These are phyloP conservation scores for Therioaphis trifolii DNA, from an alignment of 2,888 invertebrate species.

Conservation along the genomic window DNA sequence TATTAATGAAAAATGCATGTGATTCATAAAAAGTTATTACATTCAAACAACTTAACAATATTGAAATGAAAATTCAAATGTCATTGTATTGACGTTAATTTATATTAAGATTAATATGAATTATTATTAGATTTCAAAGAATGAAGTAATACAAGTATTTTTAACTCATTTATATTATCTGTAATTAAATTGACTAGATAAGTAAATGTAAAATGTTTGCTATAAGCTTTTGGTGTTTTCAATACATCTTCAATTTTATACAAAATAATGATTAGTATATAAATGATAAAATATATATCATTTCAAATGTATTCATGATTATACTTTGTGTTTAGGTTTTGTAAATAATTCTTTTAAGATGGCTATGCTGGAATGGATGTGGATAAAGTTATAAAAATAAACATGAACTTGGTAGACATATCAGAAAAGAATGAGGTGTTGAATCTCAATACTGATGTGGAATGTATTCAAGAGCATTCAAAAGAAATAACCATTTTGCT, in stretches of 20 bases:
- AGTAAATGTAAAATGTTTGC: not conserved
- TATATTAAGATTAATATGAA: too few species aligned
- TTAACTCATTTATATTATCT: too few species aligned
- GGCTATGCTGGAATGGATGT: conserved; percentile 70
- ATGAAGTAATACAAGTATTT: too few species aligned
- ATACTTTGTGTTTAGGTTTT: conserved; percentile 8
- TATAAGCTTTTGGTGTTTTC: not conserved
- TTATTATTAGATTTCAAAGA: too few species aligned
- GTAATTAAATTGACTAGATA: not conserved
- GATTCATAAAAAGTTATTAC: too few species aligned
- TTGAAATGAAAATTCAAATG: too few species aligned
- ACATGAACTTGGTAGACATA: conserved; percentile 78
- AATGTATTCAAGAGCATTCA: conserved; percentile 51
- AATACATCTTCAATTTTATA: not conserved
- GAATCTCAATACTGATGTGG: conserved; percentile 68
- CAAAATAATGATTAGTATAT: not conserved
- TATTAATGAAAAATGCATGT: too few species aligned
- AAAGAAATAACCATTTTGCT: conserved; percentile 34
- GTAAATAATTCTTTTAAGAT: conserved; percentile 67
- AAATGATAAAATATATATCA: too few species aligned
- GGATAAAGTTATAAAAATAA: conserved; percentile 80
- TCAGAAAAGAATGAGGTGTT: conserved; percentile 70
- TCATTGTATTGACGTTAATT: too few species aligned
- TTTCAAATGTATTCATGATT: not conserved
- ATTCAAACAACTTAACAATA: too few species aligned